A percentile compares a stretch with the other conserved stretches of the same genome.
These are phyloP conservation scores for Cyclophora punctaria DNA, from an alignment of 2,888 invertebrate species.

Conservation along the genomic window DNA sequence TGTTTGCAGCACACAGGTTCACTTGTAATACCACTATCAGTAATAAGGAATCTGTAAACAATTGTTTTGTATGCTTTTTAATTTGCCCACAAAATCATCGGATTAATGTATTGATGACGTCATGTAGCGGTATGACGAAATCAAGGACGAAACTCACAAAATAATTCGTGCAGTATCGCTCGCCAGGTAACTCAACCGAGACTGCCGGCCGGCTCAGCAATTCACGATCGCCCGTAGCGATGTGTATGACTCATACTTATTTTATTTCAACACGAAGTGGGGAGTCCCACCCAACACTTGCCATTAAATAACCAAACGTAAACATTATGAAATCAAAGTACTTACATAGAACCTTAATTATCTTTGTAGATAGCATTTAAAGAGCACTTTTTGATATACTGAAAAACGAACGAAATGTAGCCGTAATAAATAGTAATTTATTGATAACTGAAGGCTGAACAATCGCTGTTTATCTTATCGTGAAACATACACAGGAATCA, in stretches of 20 bases:
- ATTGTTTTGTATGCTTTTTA: no score
- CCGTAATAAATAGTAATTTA: no score
- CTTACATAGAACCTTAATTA: conserved; percentile 7
- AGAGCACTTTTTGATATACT: no score
- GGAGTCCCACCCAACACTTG: neutral
- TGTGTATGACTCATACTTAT: neutral
- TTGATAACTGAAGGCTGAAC: no score
- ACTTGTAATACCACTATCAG: conserved; percentile 26
- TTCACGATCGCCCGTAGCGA: neutral
- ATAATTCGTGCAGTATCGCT: no score
- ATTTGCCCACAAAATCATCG: no score
- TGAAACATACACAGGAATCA: no score
- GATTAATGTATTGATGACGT: conserved; percentile 12
- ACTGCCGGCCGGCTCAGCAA: neutral
- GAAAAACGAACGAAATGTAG: no score
- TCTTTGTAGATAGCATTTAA: conserved; percentile 8
- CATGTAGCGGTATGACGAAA: conserved; percentile 1
- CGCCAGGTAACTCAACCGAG: no score
- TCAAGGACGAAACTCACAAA: no score
- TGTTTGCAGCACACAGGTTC: conserved; percentile 27
- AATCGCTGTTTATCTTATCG: no score
- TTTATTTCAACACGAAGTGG: neutral
- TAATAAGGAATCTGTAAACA: conserved; percentile 26
- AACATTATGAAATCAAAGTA: conserved; percentile 3
- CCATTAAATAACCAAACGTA: neutral